These are phyloP conservation scores for Gallinago nigripennis DNA, from an alignment of 2,797 vertebrate species.

Conservation along the genomic window DNA sequence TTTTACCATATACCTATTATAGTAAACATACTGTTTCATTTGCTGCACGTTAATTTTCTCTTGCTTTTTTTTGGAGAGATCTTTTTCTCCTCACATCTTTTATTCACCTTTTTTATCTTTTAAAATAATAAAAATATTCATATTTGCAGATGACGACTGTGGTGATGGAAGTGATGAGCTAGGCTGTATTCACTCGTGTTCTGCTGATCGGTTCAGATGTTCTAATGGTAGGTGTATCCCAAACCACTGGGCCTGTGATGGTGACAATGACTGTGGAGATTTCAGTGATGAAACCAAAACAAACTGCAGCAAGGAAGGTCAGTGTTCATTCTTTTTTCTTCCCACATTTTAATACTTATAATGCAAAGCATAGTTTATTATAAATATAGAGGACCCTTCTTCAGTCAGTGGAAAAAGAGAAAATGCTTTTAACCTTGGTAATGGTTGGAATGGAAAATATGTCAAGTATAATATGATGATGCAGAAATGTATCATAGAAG, in stretches of 20 bases:
- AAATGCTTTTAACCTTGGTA: background rate
- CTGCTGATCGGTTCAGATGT: constrained; percentile 89
- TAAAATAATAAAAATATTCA: background rate
- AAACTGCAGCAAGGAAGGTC: constrained; percentile 87
- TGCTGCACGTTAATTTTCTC: background rate
- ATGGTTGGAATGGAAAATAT: background rate
- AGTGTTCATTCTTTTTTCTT: background rate
- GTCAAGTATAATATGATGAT: background rate
- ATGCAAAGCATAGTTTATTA: background rate
- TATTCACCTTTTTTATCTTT: fast-evolving
- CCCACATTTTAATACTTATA: fast-evolving
- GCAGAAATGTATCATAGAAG: background rate
- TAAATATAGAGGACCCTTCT: background rate
- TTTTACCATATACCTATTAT: background rate
- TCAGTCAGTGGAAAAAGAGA: background rate
- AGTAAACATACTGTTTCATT: background rate
- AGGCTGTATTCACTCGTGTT: constrained; percentile 88
- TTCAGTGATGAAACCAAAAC: constrained; percentile 89
- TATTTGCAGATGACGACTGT: constrained; percentile 91
- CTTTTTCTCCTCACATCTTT: fast-evolving
- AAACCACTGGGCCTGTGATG: constrained; percentile 93
- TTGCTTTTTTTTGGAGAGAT: background rate
- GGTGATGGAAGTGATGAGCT: constrained; percentile 92
- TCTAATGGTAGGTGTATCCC: constrained; percentile 91
- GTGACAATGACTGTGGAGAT: constrained; percentile 97